phyloP scores from a whole-genome alignment of 2,113 vertebrate species.

The Setophaga kirtlandii region DNA sequence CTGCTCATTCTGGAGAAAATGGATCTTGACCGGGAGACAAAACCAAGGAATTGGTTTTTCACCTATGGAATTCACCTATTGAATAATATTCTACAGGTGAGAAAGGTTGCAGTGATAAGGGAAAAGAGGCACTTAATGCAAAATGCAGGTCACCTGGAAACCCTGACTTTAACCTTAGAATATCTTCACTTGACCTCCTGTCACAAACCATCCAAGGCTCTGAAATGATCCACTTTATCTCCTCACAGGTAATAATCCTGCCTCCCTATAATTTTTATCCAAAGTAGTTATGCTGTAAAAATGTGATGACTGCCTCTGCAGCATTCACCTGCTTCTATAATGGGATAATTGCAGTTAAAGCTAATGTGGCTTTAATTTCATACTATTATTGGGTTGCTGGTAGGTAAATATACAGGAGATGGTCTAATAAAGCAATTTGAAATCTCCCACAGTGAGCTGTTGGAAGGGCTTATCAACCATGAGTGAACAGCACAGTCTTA shows the following conservation, averaged over 20 bases:
- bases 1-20: not conserved
- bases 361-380: conserved; percentile 50
- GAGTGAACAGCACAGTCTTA: not conserved
- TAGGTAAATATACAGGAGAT: conserved; percentile 16
- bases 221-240: not conserved
- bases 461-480: not conserved
- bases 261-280: not conserved
- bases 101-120: not conserved
- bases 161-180: not conserved
- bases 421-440: conserved; percentile 14
- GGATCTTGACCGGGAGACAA: not conserved
- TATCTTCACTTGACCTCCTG: not conserved
- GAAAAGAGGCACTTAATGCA: not conserved
- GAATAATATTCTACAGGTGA: not conserved
- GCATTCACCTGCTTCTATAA: not conserved
- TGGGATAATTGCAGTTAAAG: conserved; percentile 33
- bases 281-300: not conserved
- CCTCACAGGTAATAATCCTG: not conserved
- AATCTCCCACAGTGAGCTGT: not conserved
- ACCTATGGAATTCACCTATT: not conserved
- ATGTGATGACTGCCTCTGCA: not conserved
- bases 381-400: not conserved
- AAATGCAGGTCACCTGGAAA: conserved; percentile 12
- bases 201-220: not conserved
- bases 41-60: not conserved